Evolutionary conservation across 2,113 vertebrate genomes (phyloP).

Genomic region (Clarias gariepinus): DNA sequence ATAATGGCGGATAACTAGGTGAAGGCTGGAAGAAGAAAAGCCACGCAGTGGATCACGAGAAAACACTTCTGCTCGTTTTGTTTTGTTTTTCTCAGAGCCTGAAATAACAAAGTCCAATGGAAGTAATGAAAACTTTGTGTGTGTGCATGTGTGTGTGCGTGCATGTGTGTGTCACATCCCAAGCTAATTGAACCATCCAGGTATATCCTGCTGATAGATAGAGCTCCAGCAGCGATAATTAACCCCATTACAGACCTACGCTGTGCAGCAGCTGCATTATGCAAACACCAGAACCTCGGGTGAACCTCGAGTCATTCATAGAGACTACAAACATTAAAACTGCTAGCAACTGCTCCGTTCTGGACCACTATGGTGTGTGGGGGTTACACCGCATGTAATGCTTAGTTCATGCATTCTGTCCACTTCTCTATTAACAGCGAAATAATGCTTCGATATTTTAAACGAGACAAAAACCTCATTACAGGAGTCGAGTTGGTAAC

Average conservation of each 20-base stretch:
- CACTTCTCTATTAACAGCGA: not conserved
- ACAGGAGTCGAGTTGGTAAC: too few relatives aligned
- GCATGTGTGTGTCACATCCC: not conserved
- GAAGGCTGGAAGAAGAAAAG: not conserved
- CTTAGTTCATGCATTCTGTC: not conserved
- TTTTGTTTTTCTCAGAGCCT: not conserved
- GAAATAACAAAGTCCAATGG: not conserved
- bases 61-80: not conserved
- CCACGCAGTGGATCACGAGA: too few relatives aligned
- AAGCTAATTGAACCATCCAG: not conserved
- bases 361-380: not conserved
- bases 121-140: not conserved
- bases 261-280: conserved; percentile 1
- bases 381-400: not conserved
- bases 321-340: not conserved
- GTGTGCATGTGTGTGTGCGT: not conserved
- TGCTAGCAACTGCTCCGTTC: not conserved
- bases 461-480: too few relatives aligned
- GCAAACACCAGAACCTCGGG: not conserved
- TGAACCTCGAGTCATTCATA: not conserved
- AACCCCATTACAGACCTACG: conserved; percentile 22
- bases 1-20: not conserved
- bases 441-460: not conserved
- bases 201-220: conserved; percentile 18
- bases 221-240: conserved; percentile 9